These are phyloP conservation scores for Micromesistius poutassou DNA, from an alignment of 2,797 vertebrate species.

Conservation along the genomic window DNA sequence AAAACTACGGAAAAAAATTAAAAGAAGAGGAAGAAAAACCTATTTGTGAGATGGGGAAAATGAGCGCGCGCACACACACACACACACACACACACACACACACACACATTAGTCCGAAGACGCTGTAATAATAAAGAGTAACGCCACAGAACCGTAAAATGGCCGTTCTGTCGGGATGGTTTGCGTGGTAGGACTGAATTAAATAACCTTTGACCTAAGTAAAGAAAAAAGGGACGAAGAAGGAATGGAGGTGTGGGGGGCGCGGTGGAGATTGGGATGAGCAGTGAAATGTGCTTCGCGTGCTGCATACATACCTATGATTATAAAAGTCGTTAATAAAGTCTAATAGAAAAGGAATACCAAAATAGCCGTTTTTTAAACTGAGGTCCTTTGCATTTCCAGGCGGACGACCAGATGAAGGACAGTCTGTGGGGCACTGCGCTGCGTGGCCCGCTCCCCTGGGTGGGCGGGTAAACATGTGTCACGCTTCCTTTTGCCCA, in stretches of 20 bases:
- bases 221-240: conserved; percentile 3
- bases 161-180: neutral
- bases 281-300: neutral
- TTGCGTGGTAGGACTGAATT: neutral
- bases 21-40: neutral
- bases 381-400: neutral
- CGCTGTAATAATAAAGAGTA: neutral
- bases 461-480: neutral
- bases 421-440: neutral
- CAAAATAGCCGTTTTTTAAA: conserved; percentile 7
- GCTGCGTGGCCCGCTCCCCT: neutral
- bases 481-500: neutral
- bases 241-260: neutral
- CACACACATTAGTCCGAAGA: neutral
- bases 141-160: neutral
- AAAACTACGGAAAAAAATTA: conserved; percentile 20
- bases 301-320: neutral
- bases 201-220: neutral
- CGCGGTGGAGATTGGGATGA: neutral
- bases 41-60: neutral
- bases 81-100: too few relatives aligned
- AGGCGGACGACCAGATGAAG: neutral
- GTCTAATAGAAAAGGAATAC: neutral
- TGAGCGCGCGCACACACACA: neutral
- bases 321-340: conserved; percentile 2